Base-by-base conservation (phyloP, 2,113 vertebrate genomes). In the Vicugna pacos region DNA sequence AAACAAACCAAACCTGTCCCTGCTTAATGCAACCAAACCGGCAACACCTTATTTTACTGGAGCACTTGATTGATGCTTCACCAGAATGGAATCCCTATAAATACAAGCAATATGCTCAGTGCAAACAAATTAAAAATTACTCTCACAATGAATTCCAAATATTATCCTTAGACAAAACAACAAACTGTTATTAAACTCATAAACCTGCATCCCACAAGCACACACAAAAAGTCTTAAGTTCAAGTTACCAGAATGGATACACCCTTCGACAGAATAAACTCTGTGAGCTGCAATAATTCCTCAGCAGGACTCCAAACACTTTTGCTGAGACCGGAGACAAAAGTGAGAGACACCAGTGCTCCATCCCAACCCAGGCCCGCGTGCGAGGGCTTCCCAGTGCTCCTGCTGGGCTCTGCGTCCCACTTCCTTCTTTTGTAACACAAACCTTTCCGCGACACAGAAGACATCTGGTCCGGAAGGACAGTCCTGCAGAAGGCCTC, bases 1-100 rank as follows among this genome's bases (percentile, higher is more conserved):
- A 97, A 98, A 97, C 98, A 97, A 91, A 97, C 96, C 98, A 97
- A 98, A 98, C 98, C 98, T 98, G 98, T 97, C 98, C 94, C 94
- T 80, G 97, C 93, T 95, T 94, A 87, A 85, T 89, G 94, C 95
- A 96, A 90, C 97, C 97, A 95, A 97, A 98, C 97, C 75, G 98
- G 98, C 97, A 98, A 98, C 98, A 95, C 99, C 98, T 98, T 94
- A 77, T 98, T 95, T 98, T 98, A 98, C 98, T 97, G 96, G 98
- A 86, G 97, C 96, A 67, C 95, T 94, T 92, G 94, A 97, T 60
- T 82, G 98, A 83, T 95, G 97, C 76, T 96, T 98, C 98, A 98
- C 93, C 48, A 64, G 94, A 97, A 96, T 81, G 98, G 98, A 97
- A 98, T 98, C 88, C 96, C 97, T 95, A 93, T 95, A 97, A 98